Conservation (phyloP, 2,113 vertebrate genomes). For the Sphyrna mokarran region DNA sequence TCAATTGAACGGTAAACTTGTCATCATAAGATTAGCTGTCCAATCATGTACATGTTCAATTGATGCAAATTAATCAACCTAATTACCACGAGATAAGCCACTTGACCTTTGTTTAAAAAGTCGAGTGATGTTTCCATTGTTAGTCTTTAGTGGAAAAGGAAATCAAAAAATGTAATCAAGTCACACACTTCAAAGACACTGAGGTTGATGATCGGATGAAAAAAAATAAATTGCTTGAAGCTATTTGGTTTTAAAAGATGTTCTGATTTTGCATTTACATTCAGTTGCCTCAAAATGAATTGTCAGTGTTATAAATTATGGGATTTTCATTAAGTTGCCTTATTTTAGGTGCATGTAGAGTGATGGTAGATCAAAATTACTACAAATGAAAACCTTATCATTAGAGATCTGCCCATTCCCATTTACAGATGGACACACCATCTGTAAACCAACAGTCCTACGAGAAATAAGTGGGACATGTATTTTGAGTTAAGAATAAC, state of each 20-base stretch:
- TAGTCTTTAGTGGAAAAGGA: neutral
- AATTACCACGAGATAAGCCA: neutral
- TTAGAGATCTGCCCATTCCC: neutral
- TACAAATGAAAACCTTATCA: neutral
- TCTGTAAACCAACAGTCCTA: neutral
- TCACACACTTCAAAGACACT: constrained; percentile 4
- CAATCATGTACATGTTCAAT: neutral
- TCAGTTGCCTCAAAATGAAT: neutral
- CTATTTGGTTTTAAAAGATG: neutral
- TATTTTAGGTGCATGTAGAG: neutral
- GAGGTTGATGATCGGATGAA: neutral
- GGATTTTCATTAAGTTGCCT: neutral
- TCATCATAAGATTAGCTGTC: constrained; percentile 20
- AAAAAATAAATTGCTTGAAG: neutral
- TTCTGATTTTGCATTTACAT: neutral
- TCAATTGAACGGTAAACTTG: neutral
- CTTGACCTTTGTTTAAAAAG: constrained; percentile 14
- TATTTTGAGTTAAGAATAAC: too few relatives aligned
- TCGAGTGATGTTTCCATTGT: neutral
- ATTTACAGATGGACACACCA: neutral
- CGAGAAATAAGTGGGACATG: neutral
- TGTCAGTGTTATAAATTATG: neutral
- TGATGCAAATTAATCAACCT: constrained; percentile 7
- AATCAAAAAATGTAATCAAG: neutral
- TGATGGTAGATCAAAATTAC: neutral